These are phyloP conservation scores for Hyperopisus bebe DNA, from an alignment of 2,113 vertebrate genomes.

Conservation along the genomic window DNA sequence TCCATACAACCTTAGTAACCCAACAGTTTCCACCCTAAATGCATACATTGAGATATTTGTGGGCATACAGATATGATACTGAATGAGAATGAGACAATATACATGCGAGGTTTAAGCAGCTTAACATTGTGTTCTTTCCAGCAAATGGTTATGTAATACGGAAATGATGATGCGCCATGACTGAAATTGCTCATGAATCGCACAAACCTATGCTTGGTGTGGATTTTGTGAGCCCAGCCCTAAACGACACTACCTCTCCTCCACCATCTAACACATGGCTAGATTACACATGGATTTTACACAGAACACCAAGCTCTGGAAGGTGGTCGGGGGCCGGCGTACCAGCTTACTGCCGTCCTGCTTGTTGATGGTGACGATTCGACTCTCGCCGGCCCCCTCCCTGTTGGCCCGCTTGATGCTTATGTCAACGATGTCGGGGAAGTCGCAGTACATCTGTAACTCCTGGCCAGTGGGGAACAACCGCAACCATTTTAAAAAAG, in stretches of 20 bases:
- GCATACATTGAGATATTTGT: background rate
- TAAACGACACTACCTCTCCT: background rate
- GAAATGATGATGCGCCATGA: background rate
- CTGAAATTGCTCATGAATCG: background rate
- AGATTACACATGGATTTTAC: background rate
- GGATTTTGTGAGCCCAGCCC: background rate
- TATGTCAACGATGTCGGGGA: slow-evolving; percentile 90
- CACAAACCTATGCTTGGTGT: background rate
- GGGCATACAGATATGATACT: background rate
- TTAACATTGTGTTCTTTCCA: background rate
- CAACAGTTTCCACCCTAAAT: background rate
- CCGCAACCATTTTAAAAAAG: background rate
- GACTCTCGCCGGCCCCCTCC: slow-evolving; percentile 78
- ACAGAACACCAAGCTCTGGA: background rate
- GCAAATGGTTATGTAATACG: background rate
- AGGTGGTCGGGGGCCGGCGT: background rate
- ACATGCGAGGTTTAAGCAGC: background rate
- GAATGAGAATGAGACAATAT: background rate
- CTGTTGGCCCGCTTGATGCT: slow-evolving; percentile 87
- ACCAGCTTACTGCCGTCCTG: slow-evolving; percentile 31
- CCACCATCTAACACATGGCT: background rate
- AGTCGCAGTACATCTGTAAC: slow-evolving; percentile 88
- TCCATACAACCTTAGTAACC: background rate
- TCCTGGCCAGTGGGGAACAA: slow-evolving; percentile 55
- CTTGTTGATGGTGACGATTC: slow-evolving; percentile 86